These are phyloP conservation scores for Botia almorhae DNA, from an alignment of 2,797 vertebrate species.

Conservation along the genomic window DNA sequence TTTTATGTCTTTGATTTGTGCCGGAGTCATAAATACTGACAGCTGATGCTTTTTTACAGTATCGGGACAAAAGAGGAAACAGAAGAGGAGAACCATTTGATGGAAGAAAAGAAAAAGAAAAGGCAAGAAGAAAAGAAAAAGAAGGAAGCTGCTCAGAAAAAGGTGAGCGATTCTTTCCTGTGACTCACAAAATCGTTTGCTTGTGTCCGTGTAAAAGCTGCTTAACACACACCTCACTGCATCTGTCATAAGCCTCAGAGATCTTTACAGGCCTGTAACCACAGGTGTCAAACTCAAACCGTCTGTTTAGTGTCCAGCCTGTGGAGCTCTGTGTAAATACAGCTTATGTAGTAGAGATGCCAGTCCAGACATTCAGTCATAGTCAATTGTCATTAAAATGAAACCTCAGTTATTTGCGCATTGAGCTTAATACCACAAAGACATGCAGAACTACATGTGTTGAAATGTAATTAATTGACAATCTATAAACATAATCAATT, in stretches of 20 bases:
- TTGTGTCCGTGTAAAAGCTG: conserved; percentile 5
- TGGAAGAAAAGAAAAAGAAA: conserved; percentile 99
- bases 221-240: conserved; percentile 7
- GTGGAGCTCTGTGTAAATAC: background rate
- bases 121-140: conserved; percentile 99
- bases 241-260: conserved; percentile 30
- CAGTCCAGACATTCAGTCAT: background rate
- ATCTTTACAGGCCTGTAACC: background rate
- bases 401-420: background rate
- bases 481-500: too few species aligned
- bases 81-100: conserved; percentile 96
- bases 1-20: background rate
- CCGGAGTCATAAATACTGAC: background rate
- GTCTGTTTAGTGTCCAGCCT: background rate
- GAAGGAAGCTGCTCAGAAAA: conserved; percentile 96
- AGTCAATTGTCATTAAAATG: background rate
- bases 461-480: too few species aligned
- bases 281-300: background rate
- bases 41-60: conserved; percentile 56
- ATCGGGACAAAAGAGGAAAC: conserved; percentile 88
- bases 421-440: background rate
- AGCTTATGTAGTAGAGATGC: background rate
- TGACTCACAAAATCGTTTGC: conserved; percentile 3
- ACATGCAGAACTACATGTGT: background rate
- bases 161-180: conserved; percentile 76